Percentiles rank a stretch among this genome's conserved stretches.
Conservation (phyloP, 1,140 invertebrate species). For the Cydia amplana region DNA sequence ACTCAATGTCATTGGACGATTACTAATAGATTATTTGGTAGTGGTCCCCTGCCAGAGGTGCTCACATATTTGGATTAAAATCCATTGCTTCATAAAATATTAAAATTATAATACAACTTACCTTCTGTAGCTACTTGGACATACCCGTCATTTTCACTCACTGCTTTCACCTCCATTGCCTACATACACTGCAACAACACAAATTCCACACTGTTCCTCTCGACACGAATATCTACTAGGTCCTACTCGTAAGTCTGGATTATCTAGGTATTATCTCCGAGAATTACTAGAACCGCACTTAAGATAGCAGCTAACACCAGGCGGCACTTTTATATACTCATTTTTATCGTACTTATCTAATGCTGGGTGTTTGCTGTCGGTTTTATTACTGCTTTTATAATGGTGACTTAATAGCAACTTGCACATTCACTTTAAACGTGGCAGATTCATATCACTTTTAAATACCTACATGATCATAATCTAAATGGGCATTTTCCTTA, state of each 20-base stretch:
- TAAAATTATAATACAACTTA: neutral
- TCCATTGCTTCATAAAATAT: neutral
- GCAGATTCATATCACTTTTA: too few species aligned
- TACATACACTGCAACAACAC: neutral
- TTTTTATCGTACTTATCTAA: slow-evolving; percentile 17
- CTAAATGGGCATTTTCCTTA: too few species aligned
- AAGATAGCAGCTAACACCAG: slow-evolving; percentile 12
- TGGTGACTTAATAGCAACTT: neutral
- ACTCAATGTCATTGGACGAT: too few species aligned
- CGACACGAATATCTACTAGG: slow-evolving; percentile 1
- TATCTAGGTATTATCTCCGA: slow-evolving; percentile 16
- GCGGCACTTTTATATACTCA: slow-evolving; percentile 21
- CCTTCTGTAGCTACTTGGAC: slow-evolving; percentile 12
- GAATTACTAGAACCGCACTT: slow-evolving; percentile 21
- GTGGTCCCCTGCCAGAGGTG: neutral
- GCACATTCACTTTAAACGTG: neutral
- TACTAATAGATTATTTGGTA: too few species aligned
- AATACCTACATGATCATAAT: too few species aligned
- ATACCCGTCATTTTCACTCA: slow-evolving; percentile 3
- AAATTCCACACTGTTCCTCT: neutral
- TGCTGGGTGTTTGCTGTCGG: neutral
- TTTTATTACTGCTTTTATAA: slow-evolving; percentile 15
- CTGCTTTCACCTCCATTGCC: neutral
- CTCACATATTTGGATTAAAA: neutral
- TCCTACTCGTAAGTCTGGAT: slow-evolving; percentile 9